Conservation (phyloP, 2,113 vertebrate genomes). For the Aptenodytes patagonicus region DNA sequence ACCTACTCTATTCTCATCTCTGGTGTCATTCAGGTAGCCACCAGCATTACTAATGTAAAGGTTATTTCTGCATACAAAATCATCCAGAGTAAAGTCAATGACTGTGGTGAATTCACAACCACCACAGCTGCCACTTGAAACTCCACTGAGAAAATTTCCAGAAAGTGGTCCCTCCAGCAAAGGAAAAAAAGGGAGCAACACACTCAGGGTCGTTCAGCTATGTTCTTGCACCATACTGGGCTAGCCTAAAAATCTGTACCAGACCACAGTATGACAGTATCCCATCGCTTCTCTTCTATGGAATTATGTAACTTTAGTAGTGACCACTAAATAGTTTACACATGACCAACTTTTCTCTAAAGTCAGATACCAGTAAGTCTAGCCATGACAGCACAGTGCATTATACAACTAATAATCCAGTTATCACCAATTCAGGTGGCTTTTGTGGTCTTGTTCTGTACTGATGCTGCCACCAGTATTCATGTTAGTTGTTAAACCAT, state of each 20-base stretch:
- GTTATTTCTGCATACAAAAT: neutral
- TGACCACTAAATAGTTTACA: neutral
- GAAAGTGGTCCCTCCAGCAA: neutral
- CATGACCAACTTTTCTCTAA: neutral
- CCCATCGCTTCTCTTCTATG: rapidly evolving
- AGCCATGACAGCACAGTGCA: neutral
- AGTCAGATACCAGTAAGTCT: neutral
- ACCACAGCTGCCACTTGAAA: neutral
- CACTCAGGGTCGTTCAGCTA: neutral
- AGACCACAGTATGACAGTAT: neutral
- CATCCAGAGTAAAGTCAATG: neutral
- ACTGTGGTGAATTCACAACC: neutral
- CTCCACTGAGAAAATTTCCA: neutral
- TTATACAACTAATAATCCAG: neutral
- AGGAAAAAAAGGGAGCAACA: neutral
- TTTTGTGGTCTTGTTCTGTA: neutral
- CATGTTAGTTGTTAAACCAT: neutral
- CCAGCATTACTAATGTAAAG: neutral
- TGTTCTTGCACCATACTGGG: neutral
- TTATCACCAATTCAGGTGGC: neutral
- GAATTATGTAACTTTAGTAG: neutral
- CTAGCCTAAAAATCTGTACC: neutral
- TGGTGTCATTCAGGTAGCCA: neutral
- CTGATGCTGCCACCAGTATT: neutral
- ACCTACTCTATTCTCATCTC: neutral